Evolutionary conservation across 2,888 invertebrate species (phyloP), one percentile per base, ranked within the genome.

Genomic region (Seira ritae): DNA sequence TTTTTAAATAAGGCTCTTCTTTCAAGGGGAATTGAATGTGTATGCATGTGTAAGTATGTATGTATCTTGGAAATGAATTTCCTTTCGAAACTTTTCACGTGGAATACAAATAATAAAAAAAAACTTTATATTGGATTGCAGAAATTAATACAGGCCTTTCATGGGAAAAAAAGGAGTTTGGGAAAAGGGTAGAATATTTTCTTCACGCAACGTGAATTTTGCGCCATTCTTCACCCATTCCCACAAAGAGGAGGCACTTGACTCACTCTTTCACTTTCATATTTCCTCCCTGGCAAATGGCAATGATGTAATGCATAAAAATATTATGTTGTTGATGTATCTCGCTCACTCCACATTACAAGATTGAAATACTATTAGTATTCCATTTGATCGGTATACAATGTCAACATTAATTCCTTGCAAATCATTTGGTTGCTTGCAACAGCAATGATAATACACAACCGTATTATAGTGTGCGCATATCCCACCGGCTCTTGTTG

Each of bases 251-350:
- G 31, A 31, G 31, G 31, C 31, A 31, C 31, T 31, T 31, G 31
- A 31, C 31, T 31, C 31, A 31, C 8, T 31, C 8, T 4, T 4
- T 31, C 8, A 4, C 8, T 31, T 31, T 31, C 31, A 31, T n/a
- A n/a, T n/a, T n/a, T n/a, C 4, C 17, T 62, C 19, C 62, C 62
- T 62, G 20, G 62, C 22, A 62, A 62, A 62, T 62, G 62, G 12
- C 2, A 62, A 22, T 62, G 62, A 62, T 62, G 62, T 62, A 62
- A 62, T 62, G 22, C 62, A 62, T 62, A 62, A 62, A 62, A 62
- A 62, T 62, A 62, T 62, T 19, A n/a, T 15, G 60, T 62, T 50
- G 50, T 50, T 50, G 50, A 50, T 50, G 50, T 50, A 50, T 50
- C 50, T 50, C n/a, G n/a, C n/a, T n/a, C n/a, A n/a, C 15, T n/a